Evolutionary conservation across 2,888 invertebrate genomes (phyloP).

Genomic region (Cephus sareptanus): DNA sequence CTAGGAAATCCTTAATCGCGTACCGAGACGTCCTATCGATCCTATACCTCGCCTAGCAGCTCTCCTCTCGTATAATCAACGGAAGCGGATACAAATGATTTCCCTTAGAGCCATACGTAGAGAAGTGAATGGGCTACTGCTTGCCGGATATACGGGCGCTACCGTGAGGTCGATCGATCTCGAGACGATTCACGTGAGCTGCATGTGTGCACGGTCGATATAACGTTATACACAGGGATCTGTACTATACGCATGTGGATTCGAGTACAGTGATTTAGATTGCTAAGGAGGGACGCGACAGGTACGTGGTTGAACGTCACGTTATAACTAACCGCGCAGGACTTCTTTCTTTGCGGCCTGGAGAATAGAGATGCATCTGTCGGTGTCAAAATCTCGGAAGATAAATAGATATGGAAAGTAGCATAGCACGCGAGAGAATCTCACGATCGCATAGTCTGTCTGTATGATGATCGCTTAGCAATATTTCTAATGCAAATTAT

Average conservation of each 20-base stretch:
- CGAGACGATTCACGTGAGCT: neutral
- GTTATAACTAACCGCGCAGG: neutral
- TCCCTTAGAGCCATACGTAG: neutral
- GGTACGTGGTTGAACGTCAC: neutral
- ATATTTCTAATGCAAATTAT: neutral
- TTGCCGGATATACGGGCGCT: neutral
- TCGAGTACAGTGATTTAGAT: neutral
- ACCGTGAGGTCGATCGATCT: neutral
- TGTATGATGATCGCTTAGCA: neutral
- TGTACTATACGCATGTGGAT: neutral
- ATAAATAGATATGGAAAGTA: neutral
- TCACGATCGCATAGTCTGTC: neutral
- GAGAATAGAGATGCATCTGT: neutral
- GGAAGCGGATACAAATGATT: neutral
- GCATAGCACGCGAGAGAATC: too few species aligned
- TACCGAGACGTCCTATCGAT: neutral
- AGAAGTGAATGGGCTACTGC: neutral
- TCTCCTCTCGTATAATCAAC: neutral
- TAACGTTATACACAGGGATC: neutral
- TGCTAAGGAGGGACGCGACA: neutral
- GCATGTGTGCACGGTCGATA: neutral
- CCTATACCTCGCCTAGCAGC: neutral
- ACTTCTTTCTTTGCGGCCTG: neutral
- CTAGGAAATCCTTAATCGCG: constrained; percentile 7
- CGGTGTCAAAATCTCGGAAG: neutral